Conservation (phyloP, 2,888 invertebrate genomes). For the Platycheirus albimanus region DNA sequence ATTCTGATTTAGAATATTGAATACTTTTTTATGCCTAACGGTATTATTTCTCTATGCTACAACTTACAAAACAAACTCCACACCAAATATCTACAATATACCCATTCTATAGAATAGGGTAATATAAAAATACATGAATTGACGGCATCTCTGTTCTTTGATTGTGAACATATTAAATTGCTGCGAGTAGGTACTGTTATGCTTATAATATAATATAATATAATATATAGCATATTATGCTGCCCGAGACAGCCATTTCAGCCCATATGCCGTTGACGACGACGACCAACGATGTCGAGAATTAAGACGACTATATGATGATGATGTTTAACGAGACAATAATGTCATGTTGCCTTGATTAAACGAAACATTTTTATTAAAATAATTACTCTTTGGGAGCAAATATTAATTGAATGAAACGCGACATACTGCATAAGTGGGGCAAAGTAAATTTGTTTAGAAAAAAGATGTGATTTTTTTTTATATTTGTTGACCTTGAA, state of each 20-base stretch:
- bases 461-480: conserved; percentile 47
- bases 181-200: conserved; percentile 39
- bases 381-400: conserved; percentile 74
- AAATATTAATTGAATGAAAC: conserved; percentile 72
- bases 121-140: too few species aligned
- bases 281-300: too few species aligned
- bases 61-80: too few species aligned
- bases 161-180: conserved; percentile 45
- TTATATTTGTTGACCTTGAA: too few species aligned
- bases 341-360: conserved; percentile 75
- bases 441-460: conserved; percentile 63
- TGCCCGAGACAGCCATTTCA: conserved; percentile 3
- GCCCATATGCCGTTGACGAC: conserved; percentile 1
- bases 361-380: conserved; percentile 75
- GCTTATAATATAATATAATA: too few species aligned
- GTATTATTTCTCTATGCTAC: too few species aligned
- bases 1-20: too few species aligned
- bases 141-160: conserved; percentile 48
- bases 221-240: too few species aligned
- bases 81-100: too few species aligned
- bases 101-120: too few species aligned
- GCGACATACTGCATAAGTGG: conserved; percentile 67
- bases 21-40: too few species aligned
- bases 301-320: conserved; percentile 36
- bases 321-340: conserved; percentile 74